Conservation (phyloP, 2,888 invertebrate species). For the Blera fallax region DNA sequence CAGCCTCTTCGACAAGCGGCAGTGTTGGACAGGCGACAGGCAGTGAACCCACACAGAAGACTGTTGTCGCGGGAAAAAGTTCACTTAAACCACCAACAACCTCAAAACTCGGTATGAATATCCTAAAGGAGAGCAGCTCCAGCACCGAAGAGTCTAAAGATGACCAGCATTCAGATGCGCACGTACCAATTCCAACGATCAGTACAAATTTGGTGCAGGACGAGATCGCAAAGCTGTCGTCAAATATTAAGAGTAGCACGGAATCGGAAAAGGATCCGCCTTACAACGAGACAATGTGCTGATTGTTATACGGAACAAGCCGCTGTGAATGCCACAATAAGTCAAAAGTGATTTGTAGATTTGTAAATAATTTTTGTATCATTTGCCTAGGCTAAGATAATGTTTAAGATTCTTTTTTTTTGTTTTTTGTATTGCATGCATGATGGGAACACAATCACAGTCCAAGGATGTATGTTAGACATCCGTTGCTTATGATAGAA, state of each 20-base stretch:
- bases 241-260: slow-evolving; percentile 82
- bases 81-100: slow-evolving; percentile 78
- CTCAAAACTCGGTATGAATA: slow-evolving; percentile 80
- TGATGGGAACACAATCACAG: slow-evolving; percentile 52
- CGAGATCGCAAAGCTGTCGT: slow-evolving; percentile 82
- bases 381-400: slow-evolving; percentile 20
- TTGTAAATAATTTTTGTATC: slow-evolving; percentile 58
- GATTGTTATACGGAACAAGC: slow-evolving; percentile 74
- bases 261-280: slow-evolving; percentile 82
- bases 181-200: slow-evolving; percentile 79
- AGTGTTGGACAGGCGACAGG: slow-evolving; percentile 41
- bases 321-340: slow-evolving; percentile 63
- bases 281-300: slow-evolving; percentile 82
- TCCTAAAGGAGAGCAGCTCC: slow-evolving; percentile 81
- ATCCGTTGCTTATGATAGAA: slow-evolving; percentile 52
- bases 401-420: not conserved
- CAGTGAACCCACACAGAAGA: slow-evolving; percentile 57
- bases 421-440: slow-evolving; percentile 28
- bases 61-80: slow-evolving; percentile 78
- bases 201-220: slow-evolving; percentile 81
- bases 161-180: slow-evolving; percentile 74
- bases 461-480: slow-evolving; percentile 53
- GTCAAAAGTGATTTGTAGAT: slow-evolving; percentile 65
- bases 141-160: slow-evolving; percentile 81
- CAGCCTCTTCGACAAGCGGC: slow-evolving; percentile 46